These are phyloP conservation scores for Lutjanus campechanus DNA, from an alignment of 2,797 vertebrate species.

Conservation along the genomic window DNA sequence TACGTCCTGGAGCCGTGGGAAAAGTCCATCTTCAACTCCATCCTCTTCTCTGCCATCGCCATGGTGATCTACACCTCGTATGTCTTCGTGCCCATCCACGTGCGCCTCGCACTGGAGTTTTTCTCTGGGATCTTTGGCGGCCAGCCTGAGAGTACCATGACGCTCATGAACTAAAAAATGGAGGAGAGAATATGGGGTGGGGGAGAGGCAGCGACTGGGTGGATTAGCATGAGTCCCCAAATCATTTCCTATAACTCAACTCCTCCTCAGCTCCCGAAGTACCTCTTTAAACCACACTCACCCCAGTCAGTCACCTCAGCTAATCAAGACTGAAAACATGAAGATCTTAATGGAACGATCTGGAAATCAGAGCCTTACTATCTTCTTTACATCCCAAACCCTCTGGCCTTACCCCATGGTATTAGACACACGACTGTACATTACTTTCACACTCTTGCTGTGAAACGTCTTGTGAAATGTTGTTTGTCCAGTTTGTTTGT, in stretches of 20 bases:
- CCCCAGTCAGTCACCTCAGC: neutral
- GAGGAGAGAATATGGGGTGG: neutral
- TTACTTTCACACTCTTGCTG: slow-evolving; percentile 46
- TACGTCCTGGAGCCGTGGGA: slow-evolving; percentile 99
- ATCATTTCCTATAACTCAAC: slow-evolving; percentile 23
- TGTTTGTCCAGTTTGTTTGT: slow-evolving; percentile 41
- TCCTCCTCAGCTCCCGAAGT: neutral
- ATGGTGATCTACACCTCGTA: slow-evolving; percentile 98
- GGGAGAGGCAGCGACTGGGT: neutral
- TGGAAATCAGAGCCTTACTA: slow-evolving; percentile 51
- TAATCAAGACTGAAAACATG: slow-evolving; percentile 55
- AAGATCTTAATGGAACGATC: slow-evolving; percentile 54
- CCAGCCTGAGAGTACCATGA: slow-evolving; percentile 84
- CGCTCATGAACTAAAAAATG: slow-evolving; percentile 85
- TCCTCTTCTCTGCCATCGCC: slow-evolving; percentile 90
- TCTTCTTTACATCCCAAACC: slow-evolving; percentile 59
- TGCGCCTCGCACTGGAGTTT: slow-evolving; percentile 93
- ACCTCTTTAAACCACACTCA: slow-evolving; percentile 7
- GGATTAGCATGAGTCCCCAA: slow-evolving; percentile 22
- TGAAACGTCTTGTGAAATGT: slow-evolving; percentile 55
- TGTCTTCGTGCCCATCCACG: slow-evolving; percentile 94
- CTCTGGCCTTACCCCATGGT: slow-evolving; percentile 55
- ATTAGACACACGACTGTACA: slow-evolving; percentile 48
- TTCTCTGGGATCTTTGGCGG: slow-evolving; percentile 92
- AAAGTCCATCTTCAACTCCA: slow-evolving; percentile 93